Percentiles rank a stretch among this genome's conserved stretches.
Conservation (phyloP, 2,888 invertebrate species). For the Serrognathus titanus region DNA sequence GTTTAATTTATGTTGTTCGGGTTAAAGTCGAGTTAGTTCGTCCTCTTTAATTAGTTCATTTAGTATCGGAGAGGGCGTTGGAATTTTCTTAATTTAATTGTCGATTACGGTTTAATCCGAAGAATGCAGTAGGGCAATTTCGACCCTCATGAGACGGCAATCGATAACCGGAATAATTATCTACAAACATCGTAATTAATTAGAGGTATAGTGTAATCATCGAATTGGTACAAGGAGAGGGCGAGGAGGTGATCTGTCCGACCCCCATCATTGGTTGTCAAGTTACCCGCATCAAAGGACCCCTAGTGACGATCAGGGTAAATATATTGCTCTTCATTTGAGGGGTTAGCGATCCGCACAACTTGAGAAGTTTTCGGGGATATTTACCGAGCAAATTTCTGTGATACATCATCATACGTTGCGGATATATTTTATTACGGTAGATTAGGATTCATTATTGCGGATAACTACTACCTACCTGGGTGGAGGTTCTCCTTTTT, state of each 20-base stretch:
- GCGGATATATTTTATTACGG: too few species aligned
- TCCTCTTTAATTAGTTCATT: background rate
- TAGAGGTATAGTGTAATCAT: constrained; percentile 2
- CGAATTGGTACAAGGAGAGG: background rate
- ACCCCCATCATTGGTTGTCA: constrained; percentile 1
- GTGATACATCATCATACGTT: too few species aligned
- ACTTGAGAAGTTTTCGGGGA: background rate
- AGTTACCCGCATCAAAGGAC: background rate
- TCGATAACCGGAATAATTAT: constrained; percentile 3
- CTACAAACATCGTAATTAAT: constrained; percentile 2
- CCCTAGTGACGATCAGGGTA: background rate
- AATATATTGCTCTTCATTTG: constrained; percentile 1
- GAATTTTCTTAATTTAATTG: background rate
- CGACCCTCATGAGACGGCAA: background rate
- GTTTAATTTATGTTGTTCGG: background rate
- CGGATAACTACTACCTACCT: too few species aligned
- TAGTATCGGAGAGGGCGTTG: background rate
- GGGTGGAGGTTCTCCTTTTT: too few species aligned
- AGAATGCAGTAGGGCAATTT: background rate
- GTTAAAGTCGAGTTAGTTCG: background rate
- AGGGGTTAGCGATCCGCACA: background rate
- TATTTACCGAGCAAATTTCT: too few species aligned
- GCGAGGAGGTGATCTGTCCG: background rate
- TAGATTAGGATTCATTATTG: too few species aligned
- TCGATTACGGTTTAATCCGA: background rate